Evolutionary conservation across 2,888 invertebrate species (phyloP).

Genomic region (Dryocosmus kuriphilus): DNA sequence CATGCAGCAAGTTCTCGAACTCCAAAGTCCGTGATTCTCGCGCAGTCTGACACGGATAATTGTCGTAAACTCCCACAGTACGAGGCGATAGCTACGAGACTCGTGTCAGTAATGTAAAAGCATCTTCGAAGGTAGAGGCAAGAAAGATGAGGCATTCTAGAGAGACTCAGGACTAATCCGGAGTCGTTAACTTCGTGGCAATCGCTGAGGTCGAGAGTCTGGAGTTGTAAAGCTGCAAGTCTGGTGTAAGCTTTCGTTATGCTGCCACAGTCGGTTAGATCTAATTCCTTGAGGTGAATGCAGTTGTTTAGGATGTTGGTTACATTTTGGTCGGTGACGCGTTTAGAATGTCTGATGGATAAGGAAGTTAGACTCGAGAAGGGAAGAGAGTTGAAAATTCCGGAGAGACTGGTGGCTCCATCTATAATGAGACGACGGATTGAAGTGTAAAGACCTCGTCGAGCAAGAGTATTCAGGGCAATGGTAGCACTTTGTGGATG

Average conservation of each 20-base stretch:
- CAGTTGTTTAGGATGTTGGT: constrained; percentile 70
- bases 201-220: constrained; percentile 94
- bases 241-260: constrained; percentile 68
- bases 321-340: constrained; percentile 67
- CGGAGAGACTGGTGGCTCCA: constrained; percentile 67
- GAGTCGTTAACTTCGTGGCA: constrained; percentile 91
- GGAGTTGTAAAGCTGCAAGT: constrained; percentile 82
- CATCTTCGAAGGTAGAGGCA: constrained; percentile 94
- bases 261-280: constrained; percentile 68
- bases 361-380: constrained; percentile 76
- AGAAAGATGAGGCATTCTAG: constrained; percentile 91
- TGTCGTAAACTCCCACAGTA: constrained; percentile 92
- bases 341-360: constrained; percentile 67
- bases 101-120: constrained; percentile 92
- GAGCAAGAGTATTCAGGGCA: constrained; percentile 65
- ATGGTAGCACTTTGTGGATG: constrained; percentile 68
- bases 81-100: constrained; percentile 93
- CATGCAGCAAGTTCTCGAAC: constrained; percentile 91
- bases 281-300: constrained; percentile 67
- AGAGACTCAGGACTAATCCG: constrained; percentile 89
- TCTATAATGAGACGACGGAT: constrained; percentile 69
- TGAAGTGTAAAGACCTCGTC: constrained; percentile 68
- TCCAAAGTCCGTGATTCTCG: constrained; percentile 93
- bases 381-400: constrained; percentile 66
- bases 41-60: constrained; percentile 93